phyloP scores from a whole-genome alignment of 2,113 vertebrate genomes.

The Dicerorhinus sumatrensis region DNA sequence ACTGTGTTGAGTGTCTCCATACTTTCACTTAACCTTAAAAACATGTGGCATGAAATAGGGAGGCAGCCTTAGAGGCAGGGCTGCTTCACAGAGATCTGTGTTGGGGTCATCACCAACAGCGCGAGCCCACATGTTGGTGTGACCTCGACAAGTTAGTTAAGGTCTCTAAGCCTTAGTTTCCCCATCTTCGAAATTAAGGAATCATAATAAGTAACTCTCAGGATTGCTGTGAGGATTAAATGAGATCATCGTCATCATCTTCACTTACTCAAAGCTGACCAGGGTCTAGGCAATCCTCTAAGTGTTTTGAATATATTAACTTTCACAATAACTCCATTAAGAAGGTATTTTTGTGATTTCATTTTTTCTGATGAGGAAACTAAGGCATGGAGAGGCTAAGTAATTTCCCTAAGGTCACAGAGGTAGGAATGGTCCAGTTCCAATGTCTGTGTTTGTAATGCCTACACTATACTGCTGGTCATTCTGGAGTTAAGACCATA shows the following conservation, averaged over 20 bases:
- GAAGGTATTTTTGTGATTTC: background rate
- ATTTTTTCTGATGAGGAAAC: background rate
- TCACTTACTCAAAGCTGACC: background rate
- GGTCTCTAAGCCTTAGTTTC: background rate
- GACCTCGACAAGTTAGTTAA: background rate
- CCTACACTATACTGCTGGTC: background rate
- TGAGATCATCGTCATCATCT: background rate
- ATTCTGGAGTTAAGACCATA: background rate
- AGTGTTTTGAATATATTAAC: background rate
- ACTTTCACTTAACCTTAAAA: background rate
- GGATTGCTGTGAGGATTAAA: background rate
- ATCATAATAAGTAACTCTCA: background rate
- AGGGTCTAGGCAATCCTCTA: background rate
- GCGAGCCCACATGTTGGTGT: background rate
- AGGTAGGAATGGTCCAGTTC: background rate
- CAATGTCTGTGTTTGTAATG: background rate
- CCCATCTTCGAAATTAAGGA: slow-evolving; percentile 27
- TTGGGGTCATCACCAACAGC: background rate
- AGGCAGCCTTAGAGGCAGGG: background rate
- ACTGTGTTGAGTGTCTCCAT: background rate
- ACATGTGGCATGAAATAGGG: background rate
- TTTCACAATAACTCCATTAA: background rate
- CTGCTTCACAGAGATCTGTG: background rate
- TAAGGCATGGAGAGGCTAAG: background rate
- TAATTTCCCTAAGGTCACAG: background rate